Percentiles rank a stretch among this genome's conserved stretches.
These are phyloP conservation scores for Entomobrya proxima DNA, from an alignment of 2,888 invertebrate genomes.

Conservation along the genomic window DNA sequence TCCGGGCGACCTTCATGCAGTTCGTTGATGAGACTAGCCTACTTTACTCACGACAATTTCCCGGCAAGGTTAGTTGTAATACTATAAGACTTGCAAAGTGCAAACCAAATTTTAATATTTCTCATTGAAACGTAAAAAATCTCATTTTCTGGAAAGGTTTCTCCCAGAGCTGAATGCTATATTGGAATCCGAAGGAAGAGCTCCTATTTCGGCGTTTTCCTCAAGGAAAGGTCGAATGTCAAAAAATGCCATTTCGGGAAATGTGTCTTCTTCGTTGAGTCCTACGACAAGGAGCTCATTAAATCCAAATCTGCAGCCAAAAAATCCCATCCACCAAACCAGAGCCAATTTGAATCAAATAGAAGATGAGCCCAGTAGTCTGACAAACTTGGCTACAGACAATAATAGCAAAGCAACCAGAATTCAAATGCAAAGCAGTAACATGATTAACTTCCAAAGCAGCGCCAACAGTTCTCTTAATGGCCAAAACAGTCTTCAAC, in stretches of 20 bases:
- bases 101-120: too few species aligned
- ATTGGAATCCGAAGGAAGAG: constrained; percentile 72
- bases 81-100: neutral
- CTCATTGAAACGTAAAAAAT: too few species aligned
- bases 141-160: constrained; percentile 65
- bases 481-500: constrained; percentile 44
- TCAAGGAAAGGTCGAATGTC: constrained; percentile 64
- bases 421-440: constrained; percentile 51
- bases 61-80: constrained; percentile 75
- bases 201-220: constrained; percentile 71
- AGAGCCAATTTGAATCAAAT: constrained; percentile 56
- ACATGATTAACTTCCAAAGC: constrained; percentile 56
- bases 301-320: constrained; percentile 46
- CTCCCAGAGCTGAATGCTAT: constrained; percentile 73
- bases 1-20: constrained; percentile 80
- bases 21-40: constrained; percentile 82
- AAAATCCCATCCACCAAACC: constrained; percentile 68
- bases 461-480: constrained; percentile 44
- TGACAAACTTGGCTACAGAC: constrained; percentile 25
- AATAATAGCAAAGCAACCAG: constrained; percentile 52
- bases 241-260: constrained; percentile 46
- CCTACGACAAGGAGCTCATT: constrained; percentile 42
- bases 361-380: constrained; percentile 63
- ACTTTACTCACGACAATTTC: constrained; percentile 84
- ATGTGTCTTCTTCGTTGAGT: constrained; percentile 70